Base-by-base conservation (phyloP, 1,140 invertebrate genomes). In the Lasaia peninsularis region DNA sequence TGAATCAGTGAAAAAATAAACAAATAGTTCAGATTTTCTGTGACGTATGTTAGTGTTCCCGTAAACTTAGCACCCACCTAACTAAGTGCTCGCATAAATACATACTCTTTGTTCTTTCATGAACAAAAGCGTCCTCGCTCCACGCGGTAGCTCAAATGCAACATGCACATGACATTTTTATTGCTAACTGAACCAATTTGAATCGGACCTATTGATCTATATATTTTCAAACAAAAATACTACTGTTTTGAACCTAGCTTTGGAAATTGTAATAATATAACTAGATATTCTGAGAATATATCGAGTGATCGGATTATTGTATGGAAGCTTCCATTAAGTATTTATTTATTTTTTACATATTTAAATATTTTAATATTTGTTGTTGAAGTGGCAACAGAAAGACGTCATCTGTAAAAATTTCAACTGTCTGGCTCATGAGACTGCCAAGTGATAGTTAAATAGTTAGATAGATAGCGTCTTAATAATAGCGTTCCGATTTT, bases 71-170 rank as follows among this genome's bases (percentile, higher is more conserved):
- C 52, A 49, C 60, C 49, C 56, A 57, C 64, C 62, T 54, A 63
- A 66, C 56, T 66, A 58, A 66, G 54, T 61, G 54, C 34, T 37
- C 34, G 32, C 60, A 58, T 62, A 63, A 66, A 60, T 60, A 61
- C 58, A 65, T 61, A 61, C 60, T 71, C 71, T 75, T 78, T 78
- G 73, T 76, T 66, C 71, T 65, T 70, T 63, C 69, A 56, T 63
- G 52, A 68, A 74, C 71, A 78, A 75, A 72, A 67, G 71, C 66
- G 63, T 68, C 69, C 73, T 68, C 74, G 66, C 67, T 66, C 56
- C 67, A 56, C 64, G 44, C 59, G 52, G 57, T 63, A 58, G 60
- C 58, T 63, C 58, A 70, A 68, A 75, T 67, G 68, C 65, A 71
- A 62, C 61, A 62, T 71, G 68, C 60, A 62, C 64, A 65, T 67